Conservation (phyloP, 2,888 invertebrate genomes). For the Pheosia gnoma region DNA sequence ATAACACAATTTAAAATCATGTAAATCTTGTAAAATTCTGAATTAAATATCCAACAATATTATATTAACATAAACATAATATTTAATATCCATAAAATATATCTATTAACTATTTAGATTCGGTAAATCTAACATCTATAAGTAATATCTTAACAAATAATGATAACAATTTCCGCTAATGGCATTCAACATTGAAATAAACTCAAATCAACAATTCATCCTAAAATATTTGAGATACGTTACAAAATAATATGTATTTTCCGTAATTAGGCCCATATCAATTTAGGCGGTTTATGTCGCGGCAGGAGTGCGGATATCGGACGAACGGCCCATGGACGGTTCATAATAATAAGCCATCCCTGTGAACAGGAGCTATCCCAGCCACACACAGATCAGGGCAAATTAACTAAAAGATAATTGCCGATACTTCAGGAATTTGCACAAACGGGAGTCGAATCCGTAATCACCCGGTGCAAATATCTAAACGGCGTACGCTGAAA, state of each 20-base stretch:
- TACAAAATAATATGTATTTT: constrained; percentile 29
- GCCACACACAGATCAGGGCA: too few relatives aligned
- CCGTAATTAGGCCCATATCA: not conserved
- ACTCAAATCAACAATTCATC: constrained; percentile 39
- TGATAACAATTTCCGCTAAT: constrained; percentile 62
- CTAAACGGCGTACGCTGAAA: too few relatives aligned
- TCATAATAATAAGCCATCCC: too few relatives aligned
- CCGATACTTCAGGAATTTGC: too few relatives aligned
- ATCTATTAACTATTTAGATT: constrained; percentile 39
- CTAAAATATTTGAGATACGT: constrained; percentile 45
- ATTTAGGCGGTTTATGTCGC: too few relatives aligned
- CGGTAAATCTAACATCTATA: constrained; percentile 26
- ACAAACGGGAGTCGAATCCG: too few relatives aligned
- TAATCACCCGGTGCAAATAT: too few relatives aligned
- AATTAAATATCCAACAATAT: constrained; percentile 78
- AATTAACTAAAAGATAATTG: too few relatives aligned
- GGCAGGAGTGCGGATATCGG: too few relatives aligned
- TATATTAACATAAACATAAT: constrained; percentile 56
- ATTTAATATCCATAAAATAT: constrained; percentile 47
- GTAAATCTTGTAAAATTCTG: constrained; percentile 81
- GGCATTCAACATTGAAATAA: constrained; percentile 61
- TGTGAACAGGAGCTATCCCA: too few relatives aligned
- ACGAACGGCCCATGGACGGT: too few relatives aligned
- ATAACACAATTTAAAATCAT: constrained; percentile 76
- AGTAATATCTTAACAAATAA: constrained; percentile 32